These are phyloP conservation scores for Gadopsis bispinosus DNA, from an alignment of 2,797 vertebrate species.

Conservation along the genomic window DNA sequence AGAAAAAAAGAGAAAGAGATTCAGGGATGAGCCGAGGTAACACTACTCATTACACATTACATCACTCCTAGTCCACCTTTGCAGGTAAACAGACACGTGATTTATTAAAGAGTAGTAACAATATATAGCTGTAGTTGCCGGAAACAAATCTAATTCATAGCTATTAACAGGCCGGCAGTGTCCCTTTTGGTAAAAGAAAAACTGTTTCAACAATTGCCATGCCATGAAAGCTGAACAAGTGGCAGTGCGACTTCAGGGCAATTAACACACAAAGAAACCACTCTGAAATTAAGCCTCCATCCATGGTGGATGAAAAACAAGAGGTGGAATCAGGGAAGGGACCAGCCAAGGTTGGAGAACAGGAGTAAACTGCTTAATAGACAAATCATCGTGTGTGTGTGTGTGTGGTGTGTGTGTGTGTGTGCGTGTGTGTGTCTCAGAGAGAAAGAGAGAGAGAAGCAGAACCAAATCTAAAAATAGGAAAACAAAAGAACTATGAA, in stretches of 20 bases:
- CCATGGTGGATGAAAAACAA: conserved; percentile 28
- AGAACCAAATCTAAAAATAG: conserved; percentile 11
- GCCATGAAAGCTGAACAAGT: neutral
- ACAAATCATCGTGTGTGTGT: conserved; percentile 22
- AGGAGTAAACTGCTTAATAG: conserved; percentile 32
- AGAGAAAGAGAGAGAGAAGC: neutral
- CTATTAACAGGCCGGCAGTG: neutral
- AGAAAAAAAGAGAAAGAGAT: conserved; percentile 12
- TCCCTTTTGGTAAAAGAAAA: conserved; percentile 11
- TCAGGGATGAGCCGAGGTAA: neutral
- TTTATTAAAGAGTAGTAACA: neutral
- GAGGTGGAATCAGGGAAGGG: conserved; percentile 2
- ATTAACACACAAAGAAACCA: conserved; percentile 25
- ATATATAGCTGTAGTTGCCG: neutral
- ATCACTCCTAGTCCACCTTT: conserved; percentile 14
- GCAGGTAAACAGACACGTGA: conserved; percentile 15
- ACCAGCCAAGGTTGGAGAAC: conserved; percentile 37
- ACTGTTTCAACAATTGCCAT: neutral
- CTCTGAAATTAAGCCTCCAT: conserved; percentile 46
- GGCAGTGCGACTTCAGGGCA: conserved; percentile 27
- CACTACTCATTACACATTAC: conserved; percentile 15
- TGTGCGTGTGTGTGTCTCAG: neutral
- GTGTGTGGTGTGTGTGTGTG: neutral
- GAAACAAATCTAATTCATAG: neutral
- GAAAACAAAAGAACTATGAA: neutral